These are phyloP conservation scores for Oryzias sinensis DNA, from an alignment of 2,797 vertebrate genomes.

Conservation along the genomic window DNA sequence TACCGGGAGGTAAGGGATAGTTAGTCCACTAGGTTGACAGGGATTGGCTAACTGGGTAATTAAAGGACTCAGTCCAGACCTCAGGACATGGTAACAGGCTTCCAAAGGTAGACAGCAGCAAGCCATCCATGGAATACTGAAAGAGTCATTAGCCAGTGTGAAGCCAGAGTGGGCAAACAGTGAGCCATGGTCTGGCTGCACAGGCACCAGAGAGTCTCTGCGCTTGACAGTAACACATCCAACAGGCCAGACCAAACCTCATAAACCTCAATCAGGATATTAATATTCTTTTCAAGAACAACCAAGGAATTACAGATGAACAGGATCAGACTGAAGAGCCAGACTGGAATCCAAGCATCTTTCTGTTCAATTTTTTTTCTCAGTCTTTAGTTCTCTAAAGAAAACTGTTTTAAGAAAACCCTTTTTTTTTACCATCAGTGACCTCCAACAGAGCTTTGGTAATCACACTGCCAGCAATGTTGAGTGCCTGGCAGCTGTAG, in stretches of 20 bases:
- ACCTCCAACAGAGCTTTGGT: slow-evolving; percentile 98
- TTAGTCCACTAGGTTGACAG: slow-evolving; percentile 44
- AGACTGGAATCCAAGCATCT: slow-evolving; percentile 53
- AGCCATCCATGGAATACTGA: slow-evolving; percentile 61
- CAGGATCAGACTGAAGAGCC: slow-evolving; percentile 47
- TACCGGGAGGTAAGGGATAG: slow-evolving; percentile 48
- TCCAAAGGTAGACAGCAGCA: slow-evolving; percentile 61
- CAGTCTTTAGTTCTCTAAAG: slow-evolving; percentile 26
- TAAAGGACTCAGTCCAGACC: slow-evolving; percentile 64
- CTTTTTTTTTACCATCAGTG: slow-evolving; percentile 89
- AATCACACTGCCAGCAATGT: slow-evolving; percentile 97
- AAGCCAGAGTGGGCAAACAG: slow-evolving; percentile 52
- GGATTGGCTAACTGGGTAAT: slow-evolving; percentile 60
- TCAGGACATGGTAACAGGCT: slow-evolving; percentile 64
- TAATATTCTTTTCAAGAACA: slow-evolving; percentile 54
- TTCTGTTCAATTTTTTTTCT: slow-evolving; percentile 35
- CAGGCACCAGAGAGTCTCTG: slow-evolving; percentile 76
- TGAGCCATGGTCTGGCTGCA: slow-evolving; percentile 67
- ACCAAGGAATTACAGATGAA: slow-evolving; percentile 58
- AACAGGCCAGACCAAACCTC: slow-evolving; percentile 71
- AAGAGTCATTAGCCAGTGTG: slow-evolving; percentile 60
- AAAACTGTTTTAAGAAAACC: slow-evolving; percentile 15
- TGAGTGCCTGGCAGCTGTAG: slow-evolving; percentile 98
- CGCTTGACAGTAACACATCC: slow-evolving; percentile 67
- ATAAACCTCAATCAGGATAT: slow-evolving; percentile 66